Evolutionary conservation across 2,113 vertebrate genomes (phyloP), one percentile per base, ranked within the genome.

Genomic region (Sclerurus mexicanus): DNA sequence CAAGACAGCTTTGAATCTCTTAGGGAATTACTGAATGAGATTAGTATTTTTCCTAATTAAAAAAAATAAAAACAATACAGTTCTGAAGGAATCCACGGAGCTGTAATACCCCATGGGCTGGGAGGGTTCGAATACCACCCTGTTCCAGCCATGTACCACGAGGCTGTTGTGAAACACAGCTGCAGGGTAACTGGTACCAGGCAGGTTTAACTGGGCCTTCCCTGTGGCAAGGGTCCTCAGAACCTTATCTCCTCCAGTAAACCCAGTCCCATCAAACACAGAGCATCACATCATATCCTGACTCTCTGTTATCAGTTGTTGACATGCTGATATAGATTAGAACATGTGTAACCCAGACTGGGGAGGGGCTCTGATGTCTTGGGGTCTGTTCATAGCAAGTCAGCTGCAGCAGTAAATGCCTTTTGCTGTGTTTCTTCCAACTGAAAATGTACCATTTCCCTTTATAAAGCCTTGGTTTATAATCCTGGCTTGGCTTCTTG

Each of bases 271-370:
- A 56, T 46, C 44, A 74, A 69, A 59, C 16, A 71, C 46, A 76
- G 89, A 49, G 30, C 13, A 37, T 1, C 14, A 11, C 46, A 47
- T 49, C 35, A 10, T 10, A 9, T 35, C 10, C 6, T 47, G 44
- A 12, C 71, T 82, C 89, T 75, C 69, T 87, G 31, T 73, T 96
- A 55, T 76, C 75, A 31, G 66, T 15, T 77, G 46, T 67, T 73
- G 46, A 73, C 39, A 35, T 9, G 42, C 72, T 83, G 66, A 42
- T 77, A 20, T 2, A 66, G 44, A 89, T 84, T 85, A 82, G 19
- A 68, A 52, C 18, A 30, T 13, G 14, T 28, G 46, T 42, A 94
- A 49, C 67, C 15, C 50, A 42, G 27, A 69, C 59, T 71, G 20
- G 18, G 52, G 37, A 73, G 31, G 12, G 25, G 67, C 69, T 84